A percentile compares a stretch with the other conserved stretches of the same genome.
Conservation (phyloP, 2,113 vertebrate species). For the Maccullochella peelii region DNA sequence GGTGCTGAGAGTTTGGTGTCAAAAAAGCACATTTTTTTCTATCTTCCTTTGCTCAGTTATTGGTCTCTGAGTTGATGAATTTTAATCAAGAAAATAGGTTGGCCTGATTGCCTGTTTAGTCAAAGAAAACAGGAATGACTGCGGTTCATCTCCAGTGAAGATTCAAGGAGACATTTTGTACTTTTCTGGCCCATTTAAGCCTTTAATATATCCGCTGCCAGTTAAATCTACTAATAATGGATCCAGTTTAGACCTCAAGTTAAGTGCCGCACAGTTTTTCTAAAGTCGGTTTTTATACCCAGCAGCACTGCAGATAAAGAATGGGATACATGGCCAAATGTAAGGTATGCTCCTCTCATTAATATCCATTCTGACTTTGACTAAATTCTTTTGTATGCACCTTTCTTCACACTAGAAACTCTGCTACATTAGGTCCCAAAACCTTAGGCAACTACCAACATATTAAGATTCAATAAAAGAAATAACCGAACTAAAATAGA, state of each 20-base stretch:
- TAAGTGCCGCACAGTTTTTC: slow-evolving; percentile 20
- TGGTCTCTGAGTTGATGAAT: slow-evolving; percentile 53
- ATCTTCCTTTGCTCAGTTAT: slow-evolving; percentile 30
- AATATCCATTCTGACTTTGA: slow-evolving; percentile 22
- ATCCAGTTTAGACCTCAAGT: slow-evolving; percentile 28
- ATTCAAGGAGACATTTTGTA: slow-evolving; percentile 53
- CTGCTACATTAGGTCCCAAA: background rate
- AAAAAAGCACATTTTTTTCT: slow-evolving; percentile 25
- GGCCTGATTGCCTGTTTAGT: slow-evolving; percentile 64
- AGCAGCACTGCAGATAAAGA: slow-evolving; percentile 5
- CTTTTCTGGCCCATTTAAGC: slow-evolving; percentile 61
- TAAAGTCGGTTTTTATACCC: slow-evolving; percentile 34
- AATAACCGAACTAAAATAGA: background rate
- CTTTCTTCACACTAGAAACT: background rate
- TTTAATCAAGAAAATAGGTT: slow-evolving; percentile 59
- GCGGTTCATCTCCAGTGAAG: slow-evolving; percentile 48
- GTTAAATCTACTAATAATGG: slow-evolving; percentile 45
- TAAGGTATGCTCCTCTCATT: background rate
- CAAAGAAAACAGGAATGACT: slow-evolving; percentile 44
- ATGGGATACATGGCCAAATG: background rate
- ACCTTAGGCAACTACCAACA: background rate
- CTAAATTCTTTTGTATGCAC: background rate
- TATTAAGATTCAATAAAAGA: background rate
- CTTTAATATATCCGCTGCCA: slow-evolving; percentile 34
- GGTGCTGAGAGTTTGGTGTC: slow-evolving; percentile 34